A percentile compares a stretch with the other conserved stretches of the same genome.
phyloP scores from a whole-genome alignment of 2,888 invertebrate genomes.

The Diplolepis rosae region DNA sequence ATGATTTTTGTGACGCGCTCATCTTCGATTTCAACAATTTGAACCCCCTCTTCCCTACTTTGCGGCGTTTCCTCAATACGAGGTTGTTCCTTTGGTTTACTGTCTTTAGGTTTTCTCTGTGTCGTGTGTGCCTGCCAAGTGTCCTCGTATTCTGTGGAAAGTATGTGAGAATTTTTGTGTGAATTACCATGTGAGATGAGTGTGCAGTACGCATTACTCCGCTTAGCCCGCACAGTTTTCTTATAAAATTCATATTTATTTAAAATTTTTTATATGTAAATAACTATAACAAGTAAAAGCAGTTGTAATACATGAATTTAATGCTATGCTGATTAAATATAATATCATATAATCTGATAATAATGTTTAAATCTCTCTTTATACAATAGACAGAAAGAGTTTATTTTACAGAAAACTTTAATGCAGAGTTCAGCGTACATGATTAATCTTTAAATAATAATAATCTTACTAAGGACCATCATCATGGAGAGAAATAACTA shows the following conservation, averaged over 20 bases:
- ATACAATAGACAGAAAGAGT: neutral
- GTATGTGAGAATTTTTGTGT: slow-evolving; percentile 71
- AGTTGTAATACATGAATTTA: neutral
- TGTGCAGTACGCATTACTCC: slow-evolving; percentile 25
- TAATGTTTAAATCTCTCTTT: no score
- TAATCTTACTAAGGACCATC: no score
- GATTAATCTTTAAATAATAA: slow-evolving; percentile 35
- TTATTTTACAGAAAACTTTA: neutral
- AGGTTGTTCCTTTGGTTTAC: slow-evolving; percentile 63
- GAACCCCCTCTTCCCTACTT: slow-evolving; percentile 68
- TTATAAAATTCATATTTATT: neutral
- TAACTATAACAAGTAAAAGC: neutral
- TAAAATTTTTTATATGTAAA: neutral
- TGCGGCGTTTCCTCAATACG: slow-evolving; percentile 64
- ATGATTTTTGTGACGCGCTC: slow-evolving; percentile 31
- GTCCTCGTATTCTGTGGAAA: slow-evolving; percentile 74
- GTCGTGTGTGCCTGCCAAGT: slow-evolving; percentile 73
- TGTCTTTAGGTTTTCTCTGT: slow-evolving; percentile 71
- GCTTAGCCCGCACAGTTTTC: slow-evolving; percentile 24
- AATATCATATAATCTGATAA: no score
- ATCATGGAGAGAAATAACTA: no score
- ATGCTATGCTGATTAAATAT: no score
- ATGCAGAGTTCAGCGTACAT: slow-evolving; percentile 37
- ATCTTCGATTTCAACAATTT: slow-evolving; percentile 62
- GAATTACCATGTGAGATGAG: slow-evolving; percentile 49